Evolutionary conservation across 2,113 vertebrate genomes (phyloP).

Genomic region (Hylia prasina): DNA sequence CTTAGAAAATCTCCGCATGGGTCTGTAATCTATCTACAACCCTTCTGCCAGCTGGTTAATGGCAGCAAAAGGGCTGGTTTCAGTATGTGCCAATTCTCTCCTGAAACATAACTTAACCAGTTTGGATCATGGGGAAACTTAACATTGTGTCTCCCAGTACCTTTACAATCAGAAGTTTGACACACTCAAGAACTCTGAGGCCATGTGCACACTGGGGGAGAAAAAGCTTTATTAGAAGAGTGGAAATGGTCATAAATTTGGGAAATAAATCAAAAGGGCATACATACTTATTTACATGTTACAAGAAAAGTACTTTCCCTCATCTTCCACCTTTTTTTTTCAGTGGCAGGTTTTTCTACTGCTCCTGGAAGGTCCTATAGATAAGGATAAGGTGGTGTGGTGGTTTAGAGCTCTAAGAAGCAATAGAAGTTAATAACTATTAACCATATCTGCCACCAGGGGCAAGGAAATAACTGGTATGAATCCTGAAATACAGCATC

Average conservation of each 20-base stretch:
- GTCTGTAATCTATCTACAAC: not conserved
- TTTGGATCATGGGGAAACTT: not conserved
- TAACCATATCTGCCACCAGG: not conserved
- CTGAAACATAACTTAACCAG: not conserved
- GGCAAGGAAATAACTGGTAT: not conserved
- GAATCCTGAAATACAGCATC: not conserved
- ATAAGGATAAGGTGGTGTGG: not conserved
- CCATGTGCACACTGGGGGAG: not conserved
- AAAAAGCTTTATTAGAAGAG: not conserved
- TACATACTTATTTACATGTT: not conserved
- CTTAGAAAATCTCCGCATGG: not conserved
- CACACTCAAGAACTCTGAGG: not conserved
- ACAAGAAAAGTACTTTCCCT: not conserved
- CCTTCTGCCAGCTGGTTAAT: not conserved
- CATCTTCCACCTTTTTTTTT: not conserved
- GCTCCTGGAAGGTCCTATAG: rapidly evolving
- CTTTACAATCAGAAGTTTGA: not conserved
- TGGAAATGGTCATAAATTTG: not conserved
- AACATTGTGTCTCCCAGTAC: not conserved
- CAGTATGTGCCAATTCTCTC: not conserved
- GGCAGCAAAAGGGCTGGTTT: not conserved
- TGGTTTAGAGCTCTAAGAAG: not conserved
- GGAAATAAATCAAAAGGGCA: not conserved
- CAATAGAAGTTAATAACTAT: not conserved
- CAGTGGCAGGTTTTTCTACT: rapidly evolving